phyloP scores from a whole-genome alignment of 2,888 invertebrate genomes.

The Ptychoptera albimana region DNA sequence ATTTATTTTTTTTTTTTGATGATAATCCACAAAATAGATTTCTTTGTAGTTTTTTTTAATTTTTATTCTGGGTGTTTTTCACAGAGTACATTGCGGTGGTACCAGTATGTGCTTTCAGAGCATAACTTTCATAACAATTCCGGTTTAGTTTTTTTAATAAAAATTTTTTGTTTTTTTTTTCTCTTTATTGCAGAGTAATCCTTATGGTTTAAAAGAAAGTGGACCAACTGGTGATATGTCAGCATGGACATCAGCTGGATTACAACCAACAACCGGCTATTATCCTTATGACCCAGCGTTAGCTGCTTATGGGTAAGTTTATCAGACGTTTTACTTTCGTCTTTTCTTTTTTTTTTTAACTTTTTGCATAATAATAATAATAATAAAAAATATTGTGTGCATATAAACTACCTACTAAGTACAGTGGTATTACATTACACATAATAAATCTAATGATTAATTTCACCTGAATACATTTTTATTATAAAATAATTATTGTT shows the following conservation, averaged over 20 bases:
- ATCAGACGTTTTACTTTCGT: background rate
- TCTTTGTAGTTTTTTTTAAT: too few relatives aligned
- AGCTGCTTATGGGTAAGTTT: constrained; percentile 82
- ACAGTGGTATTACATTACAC: background rate
- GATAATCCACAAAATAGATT: too few relatives aligned
- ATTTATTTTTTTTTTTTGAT: too few relatives aligned
- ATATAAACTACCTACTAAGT: background rate
- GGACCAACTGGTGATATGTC: constrained; percentile 77
- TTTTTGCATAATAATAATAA: background rate
- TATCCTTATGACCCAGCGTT: constrained; percentile 87
- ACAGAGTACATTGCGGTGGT: too few relatives aligned
- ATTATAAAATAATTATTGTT: too few relatives aligned
- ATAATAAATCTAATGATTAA: background rate
- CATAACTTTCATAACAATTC: too few relatives aligned
- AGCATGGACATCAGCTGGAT: constrained; percentile 80
- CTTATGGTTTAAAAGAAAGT: constrained; percentile 72
- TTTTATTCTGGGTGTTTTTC: too few relatives aligned
- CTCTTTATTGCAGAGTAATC: constrained; percentile 58
- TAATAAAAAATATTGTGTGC: too few relatives aligned
- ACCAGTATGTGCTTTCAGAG: too few relatives aligned
- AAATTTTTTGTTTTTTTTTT: background rate
- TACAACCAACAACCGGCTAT: constrained; percentile 82
- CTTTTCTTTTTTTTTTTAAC: background rate
- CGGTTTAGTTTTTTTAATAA: too few relatives aligned
- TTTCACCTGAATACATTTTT: background rate